Evolutionary conservation across 2,888 invertebrate genomes (phyloP).

Genomic region (Trachelus troglodyta): DNA sequence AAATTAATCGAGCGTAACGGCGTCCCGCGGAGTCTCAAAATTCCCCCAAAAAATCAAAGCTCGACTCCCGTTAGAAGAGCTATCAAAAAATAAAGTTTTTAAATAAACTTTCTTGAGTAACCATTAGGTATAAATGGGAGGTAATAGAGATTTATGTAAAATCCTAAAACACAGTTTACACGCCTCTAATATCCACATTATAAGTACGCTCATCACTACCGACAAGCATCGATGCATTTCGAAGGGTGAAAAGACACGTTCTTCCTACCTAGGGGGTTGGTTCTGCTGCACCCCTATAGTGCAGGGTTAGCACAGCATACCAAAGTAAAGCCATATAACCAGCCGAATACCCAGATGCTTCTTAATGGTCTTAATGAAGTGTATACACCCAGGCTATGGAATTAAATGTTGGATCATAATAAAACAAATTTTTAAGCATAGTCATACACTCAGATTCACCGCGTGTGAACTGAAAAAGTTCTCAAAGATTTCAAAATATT

Average conservation of each 20-base stretch:
- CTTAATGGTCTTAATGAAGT: conserved; percentile 65
- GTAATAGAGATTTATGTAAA: background rate
- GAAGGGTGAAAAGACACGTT: conserved; percentile 19
- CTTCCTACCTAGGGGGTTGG: conserved; percentile 8
- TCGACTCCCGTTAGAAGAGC: background rate
- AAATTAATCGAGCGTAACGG: conserved; percentile 58
- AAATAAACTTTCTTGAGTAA: background rate
- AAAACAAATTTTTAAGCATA: conserved; percentile 66
- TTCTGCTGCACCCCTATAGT: background rate
- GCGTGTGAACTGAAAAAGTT: conserved; percentile 57
- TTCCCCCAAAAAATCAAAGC: background rate
- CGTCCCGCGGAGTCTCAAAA: conserved; percentile 10
- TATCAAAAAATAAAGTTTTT: background rate
- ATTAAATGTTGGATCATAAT: conserved; percentile 50
- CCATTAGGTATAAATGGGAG: background rate
- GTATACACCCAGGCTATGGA: conserved; percentile 57
- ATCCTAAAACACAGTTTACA: background rate
- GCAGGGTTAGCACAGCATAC: background rate
- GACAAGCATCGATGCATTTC: conserved; percentile 13
- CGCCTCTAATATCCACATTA: background rate
- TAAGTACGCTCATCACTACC: conserved; percentile 16
- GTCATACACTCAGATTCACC: conserved; percentile 64
- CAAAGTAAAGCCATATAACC: background rate
- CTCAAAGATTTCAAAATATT: background rate
- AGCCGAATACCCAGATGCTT: conserved; percentile 52